Percentiles rank a stretch among this genome's conserved stretches.
These are phyloP conservation scores for Craniophora ligustri DNA, from an alignment of 2,888 invertebrate species.

Conservation along the genomic window DNA sequence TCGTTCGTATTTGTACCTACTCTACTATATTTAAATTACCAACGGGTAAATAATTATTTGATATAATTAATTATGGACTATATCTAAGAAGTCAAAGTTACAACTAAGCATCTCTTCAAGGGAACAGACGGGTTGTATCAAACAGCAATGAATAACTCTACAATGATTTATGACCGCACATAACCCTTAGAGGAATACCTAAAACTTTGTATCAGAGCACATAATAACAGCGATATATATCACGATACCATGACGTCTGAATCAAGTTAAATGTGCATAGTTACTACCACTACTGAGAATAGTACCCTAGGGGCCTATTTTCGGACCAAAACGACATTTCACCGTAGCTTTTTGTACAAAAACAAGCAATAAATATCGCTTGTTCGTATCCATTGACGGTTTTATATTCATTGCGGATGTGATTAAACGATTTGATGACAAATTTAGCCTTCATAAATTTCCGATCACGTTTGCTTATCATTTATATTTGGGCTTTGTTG, in stretches of 20 bases:
- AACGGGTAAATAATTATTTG: too few relatives aligned
- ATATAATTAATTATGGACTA: slow-evolving; percentile 1
- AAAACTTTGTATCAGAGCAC: slow-evolving; percentile 53
- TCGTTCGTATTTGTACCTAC: too few relatives aligned
- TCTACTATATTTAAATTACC: too few relatives aligned
- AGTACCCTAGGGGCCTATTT: slow-evolving; percentile 62
- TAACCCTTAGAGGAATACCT: slow-evolving; percentile 56
- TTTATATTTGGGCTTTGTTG: slow-evolving; percentile 28
- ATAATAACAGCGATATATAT: slow-evolving; percentile 44
- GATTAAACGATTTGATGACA: slow-evolving; percentile 53
- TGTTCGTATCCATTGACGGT: slow-evolving; percentile 48
- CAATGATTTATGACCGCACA: slow-evolving; percentile 32
- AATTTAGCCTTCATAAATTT: slow-evolving; percentile 58
- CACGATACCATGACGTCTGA: slow-evolving; percentile 47
- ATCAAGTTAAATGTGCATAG: slow-evolving; percentile 57
- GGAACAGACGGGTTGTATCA: slow-evolving; percentile 35
- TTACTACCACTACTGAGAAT: slow-evolving; percentile 54
- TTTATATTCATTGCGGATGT: slow-evolving; percentile 58
- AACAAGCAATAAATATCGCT: slow-evolving; percentile 61
- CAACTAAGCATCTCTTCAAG: too few relatives aligned
- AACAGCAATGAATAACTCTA: slow-evolving; percentile 16
- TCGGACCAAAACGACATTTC: slow-evolving; percentile 55
- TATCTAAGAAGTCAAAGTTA: background rate
- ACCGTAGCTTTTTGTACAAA: slow-evolving; percentile 58
- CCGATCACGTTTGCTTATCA: slow-evolving; percentile 55